These are phyloP conservation scores for Lithobates pipiens DNA, from an alignment of 2,797 vertebrate species.

Conservation along the genomic window DNA sequence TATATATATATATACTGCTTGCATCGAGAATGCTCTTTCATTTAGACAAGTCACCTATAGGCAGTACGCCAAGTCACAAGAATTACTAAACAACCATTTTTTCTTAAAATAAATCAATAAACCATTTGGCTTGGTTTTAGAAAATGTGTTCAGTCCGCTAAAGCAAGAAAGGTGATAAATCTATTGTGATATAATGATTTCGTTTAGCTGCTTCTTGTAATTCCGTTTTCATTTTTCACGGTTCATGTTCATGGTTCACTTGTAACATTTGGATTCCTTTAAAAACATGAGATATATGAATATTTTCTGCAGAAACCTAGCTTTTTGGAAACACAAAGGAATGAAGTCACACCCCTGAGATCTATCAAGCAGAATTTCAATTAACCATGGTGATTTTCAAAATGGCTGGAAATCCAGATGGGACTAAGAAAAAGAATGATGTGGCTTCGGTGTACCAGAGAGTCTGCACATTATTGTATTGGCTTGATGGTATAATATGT, in stretches of 20 bases:
- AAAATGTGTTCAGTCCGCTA: slow-evolving; percentile 46
- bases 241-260: neutral
- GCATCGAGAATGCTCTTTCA: neutral
- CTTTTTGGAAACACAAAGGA: neutral
- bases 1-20: neutral
- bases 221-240: slow-evolving; percentile 35
- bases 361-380: slow-evolving; percentile 19
- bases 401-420: neutral
- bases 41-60: slow-evolving; percentile 7
- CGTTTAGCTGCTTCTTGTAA: slow-evolving; percentile 31
- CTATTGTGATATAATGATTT: slow-evolving; percentile 9
- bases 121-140: slow-evolving; percentile 38
- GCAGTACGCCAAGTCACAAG: slow-evolving; percentile 2
- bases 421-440: neutral
- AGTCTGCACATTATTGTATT: slow-evolving; percentile 1
- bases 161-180: slow-evolving; percentile 42
- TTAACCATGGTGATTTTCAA: slow-evolving; percentile 29
- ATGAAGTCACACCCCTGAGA: neutral
- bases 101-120: slow-evolving; percentile 53
- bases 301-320: slow-evolving; percentile 9
- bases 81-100: slow-evolving; percentile 12
- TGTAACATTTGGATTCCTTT: slow-evolving; percentile 13
- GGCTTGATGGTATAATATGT: neutral
- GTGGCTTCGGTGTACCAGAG: neutral
- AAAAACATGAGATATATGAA: slow-evolving; percentile 12